phyloP scores from a whole-genome alignment of 2,888 invertebrate genomes.

The Mesorhabditis belari region DNA sequence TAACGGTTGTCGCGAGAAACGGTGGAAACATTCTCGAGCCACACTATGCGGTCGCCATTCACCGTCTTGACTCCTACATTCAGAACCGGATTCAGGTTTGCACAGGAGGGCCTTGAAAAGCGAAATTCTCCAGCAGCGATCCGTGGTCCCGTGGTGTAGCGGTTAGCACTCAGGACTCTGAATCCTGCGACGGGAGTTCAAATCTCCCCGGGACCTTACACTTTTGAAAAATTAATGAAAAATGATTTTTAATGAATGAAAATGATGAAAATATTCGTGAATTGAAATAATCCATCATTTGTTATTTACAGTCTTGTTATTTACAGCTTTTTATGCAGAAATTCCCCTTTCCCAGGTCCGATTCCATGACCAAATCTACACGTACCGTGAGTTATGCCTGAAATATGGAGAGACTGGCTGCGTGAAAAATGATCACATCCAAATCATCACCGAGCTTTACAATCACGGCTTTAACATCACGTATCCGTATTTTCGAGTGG shows the following conservation, averaged over 20 bases:
- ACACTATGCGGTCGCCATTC: conserved; percentile 50
- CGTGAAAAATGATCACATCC: conserved; percentile 31
- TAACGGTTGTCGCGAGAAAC: conserved; percentile 77
- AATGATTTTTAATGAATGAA: not conserved
- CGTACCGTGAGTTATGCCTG: conserved; percentile 37
- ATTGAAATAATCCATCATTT: too few relatives aligned
- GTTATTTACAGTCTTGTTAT: too few relatives aligned
- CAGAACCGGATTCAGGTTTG: conserved; percentile 30
- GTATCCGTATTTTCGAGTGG: conserved; percentile 36
- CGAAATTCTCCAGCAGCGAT: not conserved
- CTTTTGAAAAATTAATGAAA: not conserved
- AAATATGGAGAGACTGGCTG: conserved; percentile 25
- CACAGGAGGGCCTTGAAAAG: not conserved
- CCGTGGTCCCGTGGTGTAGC: conserved; percentile 58
- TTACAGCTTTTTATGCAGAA: not conserved
- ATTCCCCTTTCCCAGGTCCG: conserved; percentile 10
- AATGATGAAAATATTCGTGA: too few relatives aligned
- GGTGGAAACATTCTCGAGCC: conserved; percentile 71
- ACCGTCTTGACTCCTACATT: conserved; percentile 32
- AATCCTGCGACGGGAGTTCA: conserved; percentile 19
- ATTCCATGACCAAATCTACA: conserved; percentile 18
- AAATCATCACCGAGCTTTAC: conserved; percentile 27
- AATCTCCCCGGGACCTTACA: not conserved
- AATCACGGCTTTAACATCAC: conserved; percentile 36
- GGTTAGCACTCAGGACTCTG: conserved; percentile 31